Evolutionary conservation across 1,140 invertebrate species (phyloP).

Genomic region (Fopius arisanus): DNA sequence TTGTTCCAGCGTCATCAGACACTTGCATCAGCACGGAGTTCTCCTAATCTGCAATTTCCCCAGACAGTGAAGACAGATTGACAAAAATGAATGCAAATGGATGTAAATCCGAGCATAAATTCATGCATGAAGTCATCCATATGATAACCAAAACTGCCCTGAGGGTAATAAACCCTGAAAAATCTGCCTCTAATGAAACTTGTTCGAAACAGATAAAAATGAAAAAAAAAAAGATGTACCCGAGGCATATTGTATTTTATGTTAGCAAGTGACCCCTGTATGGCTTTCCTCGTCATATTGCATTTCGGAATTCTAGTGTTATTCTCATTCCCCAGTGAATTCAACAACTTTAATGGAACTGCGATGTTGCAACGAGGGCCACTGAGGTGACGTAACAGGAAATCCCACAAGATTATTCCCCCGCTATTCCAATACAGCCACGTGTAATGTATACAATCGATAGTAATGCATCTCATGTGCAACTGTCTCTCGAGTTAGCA

Average conservation of each 20-base stretch:
- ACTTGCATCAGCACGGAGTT: too few species aligned
- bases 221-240: not conserved
- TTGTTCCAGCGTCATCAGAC: too few species aligned
- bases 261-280: not conserved
- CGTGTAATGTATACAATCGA: not conserved
- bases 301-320: not conserved
- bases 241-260: not conserved
- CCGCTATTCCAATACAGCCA: not conserved
- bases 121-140: not conserved
- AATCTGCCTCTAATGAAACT: not conserved
- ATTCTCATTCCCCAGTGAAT: not conserved
- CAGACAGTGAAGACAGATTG: not conserved
- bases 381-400: not conserved
- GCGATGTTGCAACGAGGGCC: not conserved
- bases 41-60: not conserved
- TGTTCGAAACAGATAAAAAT: not conserved
- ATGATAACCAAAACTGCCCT: not conserved
- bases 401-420: not conserved
- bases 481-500: not conserved
- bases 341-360: not conserved
- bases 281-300: not conserved
- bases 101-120: not conserved
- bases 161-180: not conserved
- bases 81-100: not conserved
- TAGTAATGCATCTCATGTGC: slow-evolving; percentile 1